Evolutionary conservation across 2,888 invertebrate species (phyloP).

Genomic region (Syritta pipiens): DNA sequence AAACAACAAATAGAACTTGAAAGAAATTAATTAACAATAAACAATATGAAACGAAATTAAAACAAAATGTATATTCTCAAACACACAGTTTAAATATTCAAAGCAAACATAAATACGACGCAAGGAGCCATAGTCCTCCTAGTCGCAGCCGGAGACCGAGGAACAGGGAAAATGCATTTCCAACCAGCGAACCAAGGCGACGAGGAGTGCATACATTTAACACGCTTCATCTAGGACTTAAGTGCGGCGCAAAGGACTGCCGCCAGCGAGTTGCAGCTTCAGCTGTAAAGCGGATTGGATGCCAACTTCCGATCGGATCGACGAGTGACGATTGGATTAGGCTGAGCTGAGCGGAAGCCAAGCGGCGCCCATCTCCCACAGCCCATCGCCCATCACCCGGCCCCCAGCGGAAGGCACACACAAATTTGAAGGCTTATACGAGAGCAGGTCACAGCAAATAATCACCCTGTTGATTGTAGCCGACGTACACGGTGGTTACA

Average conservation of each 20-base stretch:
- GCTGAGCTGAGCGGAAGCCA: no score
- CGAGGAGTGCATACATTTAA: conserved; percentile 50
- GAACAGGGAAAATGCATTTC: conserved; percentile 64
- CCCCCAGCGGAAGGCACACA: conserved; percentile 1
- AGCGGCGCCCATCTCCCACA: no score
- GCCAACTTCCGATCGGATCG: conserved; percentile 37
- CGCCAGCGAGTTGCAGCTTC: conserved; percentile 22
- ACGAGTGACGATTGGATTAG: conserved; percentile 47
- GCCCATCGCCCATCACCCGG: no score
- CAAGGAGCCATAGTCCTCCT: neutral
- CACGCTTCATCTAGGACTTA: conserved; percentile 65
- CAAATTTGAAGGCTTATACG: conserved; percentile 38
- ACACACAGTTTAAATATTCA: conserved; percentile 52
- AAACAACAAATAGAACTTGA: no score
- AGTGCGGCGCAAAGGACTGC: conserved; percentile 40
- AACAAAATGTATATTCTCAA: no score
- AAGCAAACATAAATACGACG: conserved; percentile 52
- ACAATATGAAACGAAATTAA: no score
- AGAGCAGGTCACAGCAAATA: conserved; percentile 39
- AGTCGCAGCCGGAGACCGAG: conserved; percentile 1
- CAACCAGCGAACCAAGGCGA: conserved; percentile 20
- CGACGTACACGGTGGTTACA: neutral
- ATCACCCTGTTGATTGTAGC: conserved; percentile 58
- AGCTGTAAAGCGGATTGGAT: conserved; percentile 26
- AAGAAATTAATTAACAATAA: no score